Evolutionary conservation across 2,113 vertebrate genomes (phyloP), one percentile per base, ranked within the genome.

Genomic region (Arothron firmamentum): DNA sequence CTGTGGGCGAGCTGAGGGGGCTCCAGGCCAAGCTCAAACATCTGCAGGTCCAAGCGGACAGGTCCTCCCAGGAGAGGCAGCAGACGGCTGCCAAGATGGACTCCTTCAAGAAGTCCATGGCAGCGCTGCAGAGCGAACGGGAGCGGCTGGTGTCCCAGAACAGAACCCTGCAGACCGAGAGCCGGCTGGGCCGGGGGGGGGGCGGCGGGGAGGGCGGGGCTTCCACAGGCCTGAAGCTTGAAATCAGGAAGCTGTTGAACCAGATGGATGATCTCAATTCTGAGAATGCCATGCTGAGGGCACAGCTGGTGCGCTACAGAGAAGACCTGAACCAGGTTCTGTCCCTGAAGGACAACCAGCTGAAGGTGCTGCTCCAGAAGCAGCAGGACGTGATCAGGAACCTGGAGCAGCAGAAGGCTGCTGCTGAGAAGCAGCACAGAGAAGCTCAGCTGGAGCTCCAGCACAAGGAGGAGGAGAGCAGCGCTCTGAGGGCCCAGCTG

Each of bases 281-380:
- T 2, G 93, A 95, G 85, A 96, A 95, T 1, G 94, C 94, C 0
- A 92, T 94, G 94, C 89, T 94, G 17, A 90, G 85, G 81, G 94
- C 94, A 6, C 94, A 95, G 20, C 88, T 96, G 38, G 83, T 94
- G 42, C 90, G 93, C 2, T 94, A 95, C 70, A 88, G 93, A 68
- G 93, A 95, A 62, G 94, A 96, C 59, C 70, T 96, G 10, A 95
- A 95, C 51, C 92, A 94, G n/a, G 93, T 95, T 23, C 75, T 96
- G 6, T 93, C 91, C 17, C 80, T 96, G 17, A 96, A 96, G 67
- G 93, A 95, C 79, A 91, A 93, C 82, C 94, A 96, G 69, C 56
- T 92, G 62, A 94, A 94, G 75, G 90, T 91, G 55, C 79, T 94
- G n/a, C 85, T 96, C 8, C 91, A 91, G 77, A 92, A 93, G 79